Percentiles rank a stretch among this genome's conserved stretches.
Conservation (phyloP, 2,113 vertebrate genomes). For the Calyptommatus sinebrachiatus region DNA sequence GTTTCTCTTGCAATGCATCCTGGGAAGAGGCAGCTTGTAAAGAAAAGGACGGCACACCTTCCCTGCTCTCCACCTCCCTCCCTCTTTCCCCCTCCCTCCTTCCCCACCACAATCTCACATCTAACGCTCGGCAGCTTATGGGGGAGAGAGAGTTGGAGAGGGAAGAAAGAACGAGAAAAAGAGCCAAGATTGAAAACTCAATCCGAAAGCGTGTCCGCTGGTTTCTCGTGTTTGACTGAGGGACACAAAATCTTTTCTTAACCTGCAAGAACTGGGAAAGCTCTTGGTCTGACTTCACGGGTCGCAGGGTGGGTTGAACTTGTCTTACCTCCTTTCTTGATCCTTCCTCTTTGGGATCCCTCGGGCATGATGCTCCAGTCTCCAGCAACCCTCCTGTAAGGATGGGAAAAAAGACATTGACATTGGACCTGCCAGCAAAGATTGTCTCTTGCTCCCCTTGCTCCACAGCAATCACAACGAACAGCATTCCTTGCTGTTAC, state of each 20-base stretch:
- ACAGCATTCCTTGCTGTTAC: too few species aligned
- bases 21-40: not conserved
- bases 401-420: not conserved
- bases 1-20: slow-evolving; percentile 1
- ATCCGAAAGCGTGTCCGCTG: not conserved
- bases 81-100: not conserved
- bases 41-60: not conserved
- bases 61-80: not conserved
- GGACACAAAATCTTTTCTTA: too few species aligned
- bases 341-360: slow-evolving; percentile 39
- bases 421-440: not conserved
- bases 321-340: slow-evolving; percentile 34
- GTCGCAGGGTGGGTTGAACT: not conserved
- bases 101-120: not conserved
- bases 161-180: not conserved
- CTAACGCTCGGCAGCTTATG: not conserved
- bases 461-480: too few species aligned
- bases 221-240: too few species aligned
- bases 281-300: not conserved
- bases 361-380: slow-evolving; percentile 49
- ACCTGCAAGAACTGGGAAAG: too few species aligned
- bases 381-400: slow-evolving; percentile 9
- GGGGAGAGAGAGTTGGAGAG: not conserved
- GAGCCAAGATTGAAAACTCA: too few species aligned
- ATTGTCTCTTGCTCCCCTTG: too few species aligned